Evolutionary conservation across 1,140 invertebrate genomes (phyloP), one percentile per base, ranked within the genome.

Genomic region (Phymastichus coffea): DNA sequence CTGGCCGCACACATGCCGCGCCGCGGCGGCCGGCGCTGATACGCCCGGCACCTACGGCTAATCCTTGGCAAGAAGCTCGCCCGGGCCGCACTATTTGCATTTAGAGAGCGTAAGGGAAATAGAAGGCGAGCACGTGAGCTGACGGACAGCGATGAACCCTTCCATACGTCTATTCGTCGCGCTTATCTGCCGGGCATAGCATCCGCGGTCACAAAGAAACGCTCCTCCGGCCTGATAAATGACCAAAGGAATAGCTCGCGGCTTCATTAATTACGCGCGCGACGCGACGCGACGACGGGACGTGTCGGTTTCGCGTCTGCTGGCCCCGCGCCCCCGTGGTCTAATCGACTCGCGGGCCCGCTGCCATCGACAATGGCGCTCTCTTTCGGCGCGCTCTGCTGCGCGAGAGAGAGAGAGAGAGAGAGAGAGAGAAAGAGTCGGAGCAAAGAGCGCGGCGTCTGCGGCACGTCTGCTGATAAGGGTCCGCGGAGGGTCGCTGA

Each of bases 21-120:
- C n/a, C n/a, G n/a, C n/a, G n/a, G n/a, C n/a, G n/a, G n/a, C n/a
- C n/a, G n/a, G n/a, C n/a, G n/a, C n/a, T n/a, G n/a, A n/a, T n/a
- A 57, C 33, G 20, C n/a, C 12, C 7, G 4, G 25, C 56, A 35
- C 56, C 33, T 37, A 46, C 26, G 25, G 15, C n/a, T 4, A 9
- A 3, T 20, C 15, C 20, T 55, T 63, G 60, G 43, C 49, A 46
- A 43, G 22, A 15, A 30, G 17, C 51, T 56, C 48, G 59, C 58
- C 23, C 15, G 22, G 6, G 41, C 1, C 9, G 40, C 22, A 12
- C 25, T 71, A 78, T 80, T 80, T 79, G 75, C 78, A 80, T 80
- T 79, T 78, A 80, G 77, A 80, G 74, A 78, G 75, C 71, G 75
- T 77, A 78, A 78, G 74, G 78, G 78, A 80, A 80, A 80, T 80